Evolutionary conservation across 1,140 invertebrate species (phyloP).

Genomic region (Pinna nobilis): DNA sequence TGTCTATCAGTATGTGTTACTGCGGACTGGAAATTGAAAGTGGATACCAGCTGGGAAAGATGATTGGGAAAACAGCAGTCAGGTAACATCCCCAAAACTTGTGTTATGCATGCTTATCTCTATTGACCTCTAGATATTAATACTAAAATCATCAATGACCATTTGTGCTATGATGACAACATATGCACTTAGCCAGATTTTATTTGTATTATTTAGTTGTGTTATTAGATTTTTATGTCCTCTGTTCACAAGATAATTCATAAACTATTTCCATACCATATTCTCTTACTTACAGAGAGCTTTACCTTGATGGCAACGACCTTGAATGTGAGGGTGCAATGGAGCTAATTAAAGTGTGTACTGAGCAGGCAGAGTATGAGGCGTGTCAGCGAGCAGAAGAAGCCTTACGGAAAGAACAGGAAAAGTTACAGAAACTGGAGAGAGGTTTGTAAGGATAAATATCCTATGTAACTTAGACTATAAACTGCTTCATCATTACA

Average conservation of each 20-base stretch:
- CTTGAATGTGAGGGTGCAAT: conserved; percentile 70
- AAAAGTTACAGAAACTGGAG: conserved; percentile 58
- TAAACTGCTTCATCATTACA: background rate
- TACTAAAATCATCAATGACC: no score
- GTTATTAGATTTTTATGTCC: no score
- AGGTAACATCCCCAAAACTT: conserved; percentile 59
- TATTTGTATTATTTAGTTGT: no score
- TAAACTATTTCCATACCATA: no score
- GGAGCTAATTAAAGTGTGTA: conserved; percentile 68
- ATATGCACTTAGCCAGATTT: no score
- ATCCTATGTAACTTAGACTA: background rate
- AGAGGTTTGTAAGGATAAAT: no score
- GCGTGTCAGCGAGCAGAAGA: conserved; percentile 64
- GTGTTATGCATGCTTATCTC: background rate
- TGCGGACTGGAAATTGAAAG: conserved; percentile 61
- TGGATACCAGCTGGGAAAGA: conserved; percentile 61
- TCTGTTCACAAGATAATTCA: no score
- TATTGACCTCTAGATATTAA: no score
- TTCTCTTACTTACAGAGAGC: conserved; percentile 57
- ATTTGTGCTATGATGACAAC: no score
- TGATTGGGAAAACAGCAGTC: conserved; percentile 70
- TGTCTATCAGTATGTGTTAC: conserved; percentile 69
- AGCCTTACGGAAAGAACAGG: conserved; percentile 60
- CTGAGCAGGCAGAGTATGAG: conserved; percentile 70
- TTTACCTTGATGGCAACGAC: conserved; percentile 73